phyloP scores from a whole-genome alignment of 2,797 vertebrate genomes.

The Tarsius wallacei region DNA sequence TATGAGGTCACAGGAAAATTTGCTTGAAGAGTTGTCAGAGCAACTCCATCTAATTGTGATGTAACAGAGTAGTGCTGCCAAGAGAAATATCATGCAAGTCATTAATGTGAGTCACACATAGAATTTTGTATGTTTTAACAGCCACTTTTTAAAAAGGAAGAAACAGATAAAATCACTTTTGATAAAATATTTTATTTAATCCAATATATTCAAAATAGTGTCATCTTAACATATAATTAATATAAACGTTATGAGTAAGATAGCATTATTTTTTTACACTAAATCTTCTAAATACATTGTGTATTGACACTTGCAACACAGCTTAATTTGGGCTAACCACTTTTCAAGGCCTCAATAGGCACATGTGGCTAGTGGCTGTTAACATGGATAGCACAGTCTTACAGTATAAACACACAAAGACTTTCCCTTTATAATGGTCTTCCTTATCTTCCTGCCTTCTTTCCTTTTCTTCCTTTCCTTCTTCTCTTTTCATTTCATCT shows the following conservation, averaged over 20 bases:
- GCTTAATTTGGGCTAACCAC: not conserved
- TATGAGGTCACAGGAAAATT: not conserved
- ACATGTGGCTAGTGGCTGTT: not conserved
- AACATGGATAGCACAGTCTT: not conserved
- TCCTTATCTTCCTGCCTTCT: not conserved
- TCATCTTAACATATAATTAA: not conserved
- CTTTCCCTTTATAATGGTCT: not conserved
- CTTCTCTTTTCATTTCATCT: not conserved
- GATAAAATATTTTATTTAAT: not conserved
- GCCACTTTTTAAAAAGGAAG: not conserved
- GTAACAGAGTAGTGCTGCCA: not conserved
- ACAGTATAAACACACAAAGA: not conserved
- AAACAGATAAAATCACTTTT: constrained; percentile 7
- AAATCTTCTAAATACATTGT: not conserved
- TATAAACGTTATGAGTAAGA: not conserved
- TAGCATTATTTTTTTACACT: not conserved
- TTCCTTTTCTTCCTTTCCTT: too few species aligned
- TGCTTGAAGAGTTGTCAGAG: not conserved
- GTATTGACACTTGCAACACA: not conserved
- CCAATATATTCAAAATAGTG: not conserved
- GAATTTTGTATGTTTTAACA: not conserved
- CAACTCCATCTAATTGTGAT: not conserved
- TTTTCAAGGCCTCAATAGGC: not conserved
- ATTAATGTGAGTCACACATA: not conserved
- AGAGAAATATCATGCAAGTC: not conserved